Base-by-base conservation (phyloP, 2,888 invertebrate species). In the Melipona bicolor region DNA sequence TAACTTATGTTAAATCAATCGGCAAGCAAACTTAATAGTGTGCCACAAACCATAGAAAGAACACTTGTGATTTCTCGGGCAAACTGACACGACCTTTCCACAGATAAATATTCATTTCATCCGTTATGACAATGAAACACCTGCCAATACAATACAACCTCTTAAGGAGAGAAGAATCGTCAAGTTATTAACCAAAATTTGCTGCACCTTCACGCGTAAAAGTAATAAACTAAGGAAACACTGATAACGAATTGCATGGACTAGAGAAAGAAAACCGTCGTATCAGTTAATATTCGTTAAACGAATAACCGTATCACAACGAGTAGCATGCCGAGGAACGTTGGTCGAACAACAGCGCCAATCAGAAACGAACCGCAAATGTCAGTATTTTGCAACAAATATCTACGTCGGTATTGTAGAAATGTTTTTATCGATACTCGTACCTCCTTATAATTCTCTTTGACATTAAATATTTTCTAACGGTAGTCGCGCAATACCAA, bases 101-200 rank as follows among this genome's bases (percentile, higher is more conserved):
- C n/a, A 81, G 78, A 82, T 81, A 86, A 86, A 85, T 86, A 82
- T 79, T 85, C 85, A 79, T 85, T 86, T 85, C 79, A 77, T 79
- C 85, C 85, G 85, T 85, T 86, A 82, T 78, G 81, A 79, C 78
- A 69, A 85, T 65, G 76, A 77, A 81, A 86, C 85, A 86, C 85
- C 85, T 86, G 85, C 85, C 74, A 81, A 80, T 81, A 69, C 69
- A 59, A 78, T 36, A 62, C 64, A 77, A 77, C 56, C 54, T 74
- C 54, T 68, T 64, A 36, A n/a, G 52, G 17, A 67, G 13, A 56
- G 15, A 27, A 61, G 27, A 64, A 74, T 65, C 13, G 49, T 13
- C 43, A 62, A 56, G 62, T 71, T 62, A 50, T 50, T 15, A 32
- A 32, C 27, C 4, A n/a, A 17, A 50, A 32, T 50, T 56, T 50